A percentile compares a stretch with the other conserved stretches of the same genome.
Evolutionary conservation across 2,797 vertebrate genomes (phyloP).

Genomic region (Poeciliopsis infans): DNA sequence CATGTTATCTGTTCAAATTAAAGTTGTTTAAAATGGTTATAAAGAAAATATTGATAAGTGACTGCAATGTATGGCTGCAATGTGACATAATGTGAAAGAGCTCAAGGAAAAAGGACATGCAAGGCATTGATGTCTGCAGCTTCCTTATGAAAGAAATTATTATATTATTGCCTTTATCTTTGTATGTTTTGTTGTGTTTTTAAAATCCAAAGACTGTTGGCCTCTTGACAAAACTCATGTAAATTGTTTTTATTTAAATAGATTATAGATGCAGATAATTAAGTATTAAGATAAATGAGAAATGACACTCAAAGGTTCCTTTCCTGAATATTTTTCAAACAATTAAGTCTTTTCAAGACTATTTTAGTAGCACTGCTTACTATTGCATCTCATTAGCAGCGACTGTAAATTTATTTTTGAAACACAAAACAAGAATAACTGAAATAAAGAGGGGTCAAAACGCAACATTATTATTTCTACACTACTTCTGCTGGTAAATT

Average conservation of each 20-base stretch:
- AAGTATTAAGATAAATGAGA: background rate
- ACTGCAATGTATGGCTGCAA: background rate
- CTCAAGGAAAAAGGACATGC: background rate
- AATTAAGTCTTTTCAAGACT: background rate
- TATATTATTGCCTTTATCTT: too few relatives aligned
- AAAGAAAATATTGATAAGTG: background rate
- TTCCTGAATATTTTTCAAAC: background rate
- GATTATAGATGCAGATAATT: background rate
- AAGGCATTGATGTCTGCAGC: background rate
- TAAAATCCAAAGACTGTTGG: background rate
- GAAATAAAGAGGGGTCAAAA: background rate
- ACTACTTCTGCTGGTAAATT: background rate
- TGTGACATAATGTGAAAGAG: background rate
- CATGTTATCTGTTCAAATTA: background rate
- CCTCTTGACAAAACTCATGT: background rate
- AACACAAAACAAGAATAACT: background rate
- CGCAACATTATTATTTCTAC: background rate
- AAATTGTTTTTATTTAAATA: background rate
- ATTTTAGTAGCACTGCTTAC: background rate
- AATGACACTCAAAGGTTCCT: background rate
- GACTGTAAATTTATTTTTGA: background rate
- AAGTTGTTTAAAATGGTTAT: background rate
- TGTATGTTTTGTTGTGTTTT: too few relatives aligned
- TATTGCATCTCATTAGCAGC: background rate
- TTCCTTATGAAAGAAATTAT: background rate